phyloP scores from a whole-genome alignment of 2,113 vertebrate species.

The Camelus bactrianus region DNA sequence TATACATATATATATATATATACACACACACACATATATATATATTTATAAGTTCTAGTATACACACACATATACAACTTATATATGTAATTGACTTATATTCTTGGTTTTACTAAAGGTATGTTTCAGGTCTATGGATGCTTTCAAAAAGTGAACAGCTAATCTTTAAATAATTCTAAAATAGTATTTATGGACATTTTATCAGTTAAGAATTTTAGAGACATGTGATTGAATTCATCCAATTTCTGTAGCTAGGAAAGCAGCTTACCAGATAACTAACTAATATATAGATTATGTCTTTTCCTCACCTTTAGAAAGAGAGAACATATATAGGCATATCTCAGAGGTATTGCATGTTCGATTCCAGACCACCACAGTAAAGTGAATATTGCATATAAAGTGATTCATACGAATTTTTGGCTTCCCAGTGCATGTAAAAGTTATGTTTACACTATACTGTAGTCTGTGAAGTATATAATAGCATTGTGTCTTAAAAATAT shows the following conservation, averaged over 20 bases:
- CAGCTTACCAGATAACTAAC: not conserved
- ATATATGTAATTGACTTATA: not conserved
- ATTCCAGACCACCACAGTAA: not conserved
- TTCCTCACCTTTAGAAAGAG: not conserved
- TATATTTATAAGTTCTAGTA: not conserved
- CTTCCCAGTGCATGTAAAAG: not conserved
- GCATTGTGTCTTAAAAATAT: not conserved
- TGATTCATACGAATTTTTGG: not conserved
- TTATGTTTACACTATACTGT: not conserved
- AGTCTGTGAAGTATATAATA: not conserved
- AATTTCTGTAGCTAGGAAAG: not conserved
- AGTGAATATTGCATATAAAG: not conserved
- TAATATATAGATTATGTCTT: not conserved
- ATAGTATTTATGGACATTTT: not conserved
- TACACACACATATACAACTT: not conserved
- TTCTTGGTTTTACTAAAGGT: not conserved
- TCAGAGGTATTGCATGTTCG: not conserved
- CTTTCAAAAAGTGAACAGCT: not conserved
- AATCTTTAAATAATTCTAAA: not conserved
- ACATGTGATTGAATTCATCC: not conserved
- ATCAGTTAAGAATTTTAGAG: not conserved
- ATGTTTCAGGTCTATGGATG: not conserved
- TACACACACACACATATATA: not conserved
- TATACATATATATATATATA: not conserved
- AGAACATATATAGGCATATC: not conserved